Evolutionary conservation across 2,888 invertebrate genomes (phyloP).

Genomic region (Agrochola circellaris): DNA sequence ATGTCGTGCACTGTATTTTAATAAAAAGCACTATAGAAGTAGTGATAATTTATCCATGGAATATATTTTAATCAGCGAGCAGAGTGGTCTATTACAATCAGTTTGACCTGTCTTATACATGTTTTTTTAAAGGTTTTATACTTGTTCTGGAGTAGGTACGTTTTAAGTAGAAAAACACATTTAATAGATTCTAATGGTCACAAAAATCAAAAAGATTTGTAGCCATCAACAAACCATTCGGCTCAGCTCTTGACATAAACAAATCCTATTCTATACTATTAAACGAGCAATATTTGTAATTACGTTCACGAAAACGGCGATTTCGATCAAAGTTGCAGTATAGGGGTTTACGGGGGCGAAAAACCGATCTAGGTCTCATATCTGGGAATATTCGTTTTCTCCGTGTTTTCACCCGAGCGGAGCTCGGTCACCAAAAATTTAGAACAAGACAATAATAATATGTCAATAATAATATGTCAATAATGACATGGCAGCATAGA

Average conservation of each 20-base stretch:
- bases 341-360: too few relatives aligned
- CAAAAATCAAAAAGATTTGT: not conserved
- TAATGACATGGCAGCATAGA: too few relatives aligned
- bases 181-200: not conserved
- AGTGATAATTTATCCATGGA: constrained; percentile 5
- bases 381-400: too few relatives aligned
- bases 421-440: too few relatives aligned
- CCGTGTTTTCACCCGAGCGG: too few relatives aligned
- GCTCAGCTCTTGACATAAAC: too few relatives aligned
- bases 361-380: too few relatives aligned
- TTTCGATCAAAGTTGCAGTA: too few relatives aligned
- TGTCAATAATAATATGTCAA: too few relatives aligned
- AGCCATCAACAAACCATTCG: not conserved
- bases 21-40: constrained; percentile 19
- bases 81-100: not conserved
- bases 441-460: too few relatives aligned
- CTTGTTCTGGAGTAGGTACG: not conserved
- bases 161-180: not conserved
- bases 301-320: too few relatives aligned
- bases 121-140: not conserved
- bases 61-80: constrained; percentile 22
- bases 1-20: constrained; percentile 53
- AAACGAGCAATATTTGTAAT: too few relatives aligned
- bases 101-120: not conserved
- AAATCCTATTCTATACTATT: not conserved